Base-by-base conservation (phyloP, 2,113 vertebrate genomes). In the Ciconia boyciana region DNA sequence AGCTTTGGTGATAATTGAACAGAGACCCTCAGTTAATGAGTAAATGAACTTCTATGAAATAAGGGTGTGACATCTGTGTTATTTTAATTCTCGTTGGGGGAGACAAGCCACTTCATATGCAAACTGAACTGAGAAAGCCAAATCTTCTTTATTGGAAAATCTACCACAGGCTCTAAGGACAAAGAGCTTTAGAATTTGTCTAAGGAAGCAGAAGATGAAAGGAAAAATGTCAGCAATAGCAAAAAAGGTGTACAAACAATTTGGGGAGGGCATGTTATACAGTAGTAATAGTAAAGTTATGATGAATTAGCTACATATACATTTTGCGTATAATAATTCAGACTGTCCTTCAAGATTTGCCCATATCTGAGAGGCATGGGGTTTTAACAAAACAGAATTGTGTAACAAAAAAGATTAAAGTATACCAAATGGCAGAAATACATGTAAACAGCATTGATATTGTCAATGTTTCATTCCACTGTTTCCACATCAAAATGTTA, bases 1-100 rank as follows among this genome's bases (percentile, higher is more conserved):
- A 70, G 55, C 74, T 97, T 96, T 93, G 93, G 93, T 86, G 89
- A 60, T 34, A 81, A 83, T 16, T 87, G 41, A 93, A 81, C 41
- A 86, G 78, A 89, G n/a, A 91, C 29, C 15, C 55, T 62, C 66
- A 68, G 52, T 88, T 83, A 91, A 88, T 13, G 36, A 76, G n/a
- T 24, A 89, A 82, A 89, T n/a, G 16, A 85, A 80, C 58, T 57
- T 60, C 41, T 62, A 20, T 32, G 80, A 89, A 77, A 74, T 44
- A 90, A 61, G 21, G 57, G 52, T 36, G n/a, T 20, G 13, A 77
- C 44, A 77, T 44, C 43, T 49, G 18, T 51, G 58, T 57, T 72
- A 74, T 41, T 64, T 87, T 28, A 83, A 46, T 82, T 89, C 68
- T 55, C 36, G 46, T 76, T 9, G 62, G 39, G 39, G 55, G 32